Percentiles rank a stretch among this genome's conserved stretches.
Conservation (phyloP, 2,113 vertebrate genomes). For the Nothobranchius furzeri region DNA sequence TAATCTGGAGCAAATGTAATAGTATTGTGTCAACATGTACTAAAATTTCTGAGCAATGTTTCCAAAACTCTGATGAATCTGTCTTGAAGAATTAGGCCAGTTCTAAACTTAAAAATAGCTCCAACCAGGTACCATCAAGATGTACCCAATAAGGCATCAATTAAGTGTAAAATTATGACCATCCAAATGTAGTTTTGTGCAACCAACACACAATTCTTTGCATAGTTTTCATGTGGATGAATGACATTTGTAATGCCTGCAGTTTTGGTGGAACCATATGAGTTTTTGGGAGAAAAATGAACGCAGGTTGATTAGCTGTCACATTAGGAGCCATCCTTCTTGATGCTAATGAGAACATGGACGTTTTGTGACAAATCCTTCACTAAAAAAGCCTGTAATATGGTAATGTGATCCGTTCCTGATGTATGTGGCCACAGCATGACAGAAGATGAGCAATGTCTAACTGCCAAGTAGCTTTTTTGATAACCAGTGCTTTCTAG, state of each 20-base stretch:
- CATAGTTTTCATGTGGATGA: neutral
- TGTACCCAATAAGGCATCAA: neutral
- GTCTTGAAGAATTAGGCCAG: neutral
- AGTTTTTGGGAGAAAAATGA: constrained; percentile 6
- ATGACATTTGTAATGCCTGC: neutral
- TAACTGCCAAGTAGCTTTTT: constrained; percentile 28
- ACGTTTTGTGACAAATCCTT: constrained; percentile 25
- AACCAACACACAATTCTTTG: neutral
- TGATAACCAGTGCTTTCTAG: neutral
- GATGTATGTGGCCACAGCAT: constrained; percentile 20
- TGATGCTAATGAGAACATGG: constrained; percentile 29
- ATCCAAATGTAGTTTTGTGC: too few relatives aligned
- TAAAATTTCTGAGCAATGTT: too few relatives aligned
- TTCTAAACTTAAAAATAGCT: neutral
- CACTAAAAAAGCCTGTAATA: constrained; percentile 5
- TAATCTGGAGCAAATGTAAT: too few relatives aligned
- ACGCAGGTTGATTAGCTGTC: constrained; percentile 36
- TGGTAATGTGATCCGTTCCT: constrained; percentile 13
- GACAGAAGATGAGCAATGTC: constrained; percentile 25
- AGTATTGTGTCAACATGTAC: too few relatives aligned
- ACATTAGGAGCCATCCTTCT: neutral
- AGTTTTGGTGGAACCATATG: constrained; percentile 4
- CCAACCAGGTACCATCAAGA: neutral
- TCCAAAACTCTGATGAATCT: too few relatives aligned
- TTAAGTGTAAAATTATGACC: too few relatives aligned